These are phyloP conservation scores for Helarctos malayanus DNA, from an alignment of 2,797 vertebrate genomes.

Conservation along the genomic window DNA sequence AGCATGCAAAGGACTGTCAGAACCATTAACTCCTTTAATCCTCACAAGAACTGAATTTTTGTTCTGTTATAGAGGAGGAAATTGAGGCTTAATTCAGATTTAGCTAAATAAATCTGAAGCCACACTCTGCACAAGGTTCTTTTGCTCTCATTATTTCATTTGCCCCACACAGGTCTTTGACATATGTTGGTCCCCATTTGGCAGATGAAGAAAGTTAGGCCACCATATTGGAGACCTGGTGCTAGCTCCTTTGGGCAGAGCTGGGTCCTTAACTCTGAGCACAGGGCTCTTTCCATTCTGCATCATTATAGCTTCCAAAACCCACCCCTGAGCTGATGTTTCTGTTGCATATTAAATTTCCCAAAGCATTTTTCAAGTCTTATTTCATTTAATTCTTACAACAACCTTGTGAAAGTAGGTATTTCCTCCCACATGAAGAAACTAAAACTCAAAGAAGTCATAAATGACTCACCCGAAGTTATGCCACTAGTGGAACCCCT, in stretches of 20 bases:
- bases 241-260: neutral
- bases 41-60: neutral
- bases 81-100: constrained; percentile 1
- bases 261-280: neutral
- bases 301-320: neutral
- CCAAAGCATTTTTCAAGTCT: neutral
- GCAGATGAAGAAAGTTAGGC: neutral
- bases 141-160: neutral
- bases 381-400: neutral
- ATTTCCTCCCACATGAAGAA: neutral
- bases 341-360: neutral
- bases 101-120: neutral
- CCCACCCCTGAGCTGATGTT: neutral
- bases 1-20: neutral
- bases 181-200: neutral
- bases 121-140: neutral
- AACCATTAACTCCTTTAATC: neutral
- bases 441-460: constrained; percentile 1
- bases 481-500: neutral
- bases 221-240: neutral
- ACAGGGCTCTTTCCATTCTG: neutral
- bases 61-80: neutral
- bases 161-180: neutral
- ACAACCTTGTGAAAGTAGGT: neutral
- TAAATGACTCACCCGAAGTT: neutral